Base-by-base conservation (phyloP, 1,140 invertebrate genomes). In the Cyrtorhinus lividipennis region DNA sequence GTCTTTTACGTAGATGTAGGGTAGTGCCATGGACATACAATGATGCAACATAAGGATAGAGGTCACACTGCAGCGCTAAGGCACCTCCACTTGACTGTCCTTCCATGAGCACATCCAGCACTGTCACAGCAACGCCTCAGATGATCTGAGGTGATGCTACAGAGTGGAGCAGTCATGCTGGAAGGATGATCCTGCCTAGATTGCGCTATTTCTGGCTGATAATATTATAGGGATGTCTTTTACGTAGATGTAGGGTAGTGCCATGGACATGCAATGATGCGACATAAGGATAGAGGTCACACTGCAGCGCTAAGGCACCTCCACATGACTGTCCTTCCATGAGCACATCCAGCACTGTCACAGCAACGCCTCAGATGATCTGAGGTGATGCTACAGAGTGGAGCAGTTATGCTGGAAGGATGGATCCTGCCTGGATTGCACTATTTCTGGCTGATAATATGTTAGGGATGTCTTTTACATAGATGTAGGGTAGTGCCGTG, bases 41-140 rank as follows among this genome's bases (percentile, higher is more conserved):
- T 61, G 59, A 61, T 61, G 24, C 20, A 38, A 38, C 59, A 61
- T 61, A 61, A 61, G 59, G 59, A 61, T 61, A 61, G 59, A 61
- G 59, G 59, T 38, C 59, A 15, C 59, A 61, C 30, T 15, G 38
- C 59, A 61, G 59, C 59, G 59, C 59, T 61, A 61, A 20, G 38
- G 30, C 20, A 27, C 26, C 18, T 22, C 59, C 27, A 45, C n/a
- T 2, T 44, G 15, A 1, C 38, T 61, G 5, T 61, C 30, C 59
- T 61, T 61, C 59, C 38, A 38, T 38, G 22, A 2, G 22, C 12
- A 61, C 38, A 44, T 44, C 59, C 59, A 20, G 15, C 25, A 44
- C 59, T 38, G 27, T 61, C 59, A 61, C 10, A 2, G 59, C 18
- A 20, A 22, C 48, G 20, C 10, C 20, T 5, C 48, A 53, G 48